These are phyloP conservation scores for Mimas tiliae DNA, from an alignment of 2,888 invertebrate species.

Conservation along the genomic window DNA sequence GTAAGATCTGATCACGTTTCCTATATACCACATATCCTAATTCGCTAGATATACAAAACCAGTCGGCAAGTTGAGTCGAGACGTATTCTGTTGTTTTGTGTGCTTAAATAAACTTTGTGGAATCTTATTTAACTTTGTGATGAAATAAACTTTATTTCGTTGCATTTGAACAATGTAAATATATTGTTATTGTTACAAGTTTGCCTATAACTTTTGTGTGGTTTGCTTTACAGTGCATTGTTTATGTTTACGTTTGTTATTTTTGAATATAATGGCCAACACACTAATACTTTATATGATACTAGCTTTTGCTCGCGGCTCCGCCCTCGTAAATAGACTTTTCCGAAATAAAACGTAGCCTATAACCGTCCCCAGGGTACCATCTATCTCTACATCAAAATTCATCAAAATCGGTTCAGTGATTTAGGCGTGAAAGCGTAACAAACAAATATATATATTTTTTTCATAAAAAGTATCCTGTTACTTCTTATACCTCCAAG, in stretches of 20 bases:
- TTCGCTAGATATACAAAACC: constrained; percentile 56
- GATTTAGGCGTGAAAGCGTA: too few relatives aligned
- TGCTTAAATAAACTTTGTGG: constrained; percentile 67
- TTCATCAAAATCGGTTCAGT: too few relatives aligned
- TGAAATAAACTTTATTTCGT: constrained; percentile 42
- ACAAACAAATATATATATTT: too few relatives aligned
- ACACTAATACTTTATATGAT: not conserved
- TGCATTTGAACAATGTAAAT: constrained; percentile 23
- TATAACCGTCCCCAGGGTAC: too few relatives aligned
- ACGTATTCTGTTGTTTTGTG: constrained; percentile 57
- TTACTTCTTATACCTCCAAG: too few relatives aligned
- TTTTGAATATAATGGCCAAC: constrained; percentile 19
- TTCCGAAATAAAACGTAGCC: too few relatives aligned
- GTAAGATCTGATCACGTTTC: constrained; percentile 39
- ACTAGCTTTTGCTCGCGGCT: too few relatives aligned
- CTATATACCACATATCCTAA: constrained; percentile 54
- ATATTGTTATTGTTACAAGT: constrained; percentile 29
- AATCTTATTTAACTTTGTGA: constrained; percentile 74
- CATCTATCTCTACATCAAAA: too few relatives aligned
- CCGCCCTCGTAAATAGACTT: too few relatives aligned
- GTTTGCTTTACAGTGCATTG: constrained; percentile 12
- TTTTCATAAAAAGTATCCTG: too few relatives aligned
- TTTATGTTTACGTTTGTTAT: constrained; percentile 17
- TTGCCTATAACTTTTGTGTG: constrained; percentile 31
- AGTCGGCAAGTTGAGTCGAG: constrained; percentile 48